Evolutionary conservation across 2,797 vertebrate genomes (phyloP).

Genomic region (Cossypha dichroa): DNA sequence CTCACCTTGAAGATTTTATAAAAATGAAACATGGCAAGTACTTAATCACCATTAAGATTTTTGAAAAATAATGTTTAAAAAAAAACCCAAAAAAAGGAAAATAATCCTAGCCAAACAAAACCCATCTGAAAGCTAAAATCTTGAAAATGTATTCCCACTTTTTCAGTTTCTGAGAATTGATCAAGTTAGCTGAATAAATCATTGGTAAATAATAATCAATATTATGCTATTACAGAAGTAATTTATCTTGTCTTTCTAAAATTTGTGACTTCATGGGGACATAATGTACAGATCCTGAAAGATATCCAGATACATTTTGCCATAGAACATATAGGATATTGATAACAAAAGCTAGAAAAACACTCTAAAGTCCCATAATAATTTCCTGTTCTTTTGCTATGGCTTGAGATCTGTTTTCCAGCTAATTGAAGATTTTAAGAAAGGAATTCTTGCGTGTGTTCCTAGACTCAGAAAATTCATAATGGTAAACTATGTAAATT

Average conservation of each 20-base stretch:
- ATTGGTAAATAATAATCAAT: not conserved
- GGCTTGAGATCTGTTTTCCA: not conserved
- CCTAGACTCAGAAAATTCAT: no score
- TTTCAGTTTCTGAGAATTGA: not conserved
- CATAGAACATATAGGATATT: not conserved
- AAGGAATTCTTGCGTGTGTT: not conserved
- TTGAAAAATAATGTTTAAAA: not conserved
- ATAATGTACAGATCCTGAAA: not conserved
- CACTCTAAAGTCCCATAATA: not conserved
- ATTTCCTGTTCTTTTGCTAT: not conserved
- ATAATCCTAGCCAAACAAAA: fast-evolving
- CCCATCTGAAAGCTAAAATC: not conserved
- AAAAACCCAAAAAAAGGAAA: fast-evolving
- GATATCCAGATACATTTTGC: not conserved
- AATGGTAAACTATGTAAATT: no score
- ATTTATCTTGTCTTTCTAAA: not conserved
- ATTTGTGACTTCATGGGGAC: not conserved
- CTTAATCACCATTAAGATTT: constrained; percentile 3
- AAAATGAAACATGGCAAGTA: not conserved
- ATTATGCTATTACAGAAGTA: not conserved
- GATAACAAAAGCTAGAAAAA: not conserved
- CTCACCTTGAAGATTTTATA: not conserved
- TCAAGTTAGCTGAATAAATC: not conserved
- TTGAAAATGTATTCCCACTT: not conserved
- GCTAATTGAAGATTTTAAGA: not conserved